These are phyloP conservation scores for Hyalella azteca DNA, from an alignment of 2,888 invertebrate species.

Conservation along the genomic window DNA sequence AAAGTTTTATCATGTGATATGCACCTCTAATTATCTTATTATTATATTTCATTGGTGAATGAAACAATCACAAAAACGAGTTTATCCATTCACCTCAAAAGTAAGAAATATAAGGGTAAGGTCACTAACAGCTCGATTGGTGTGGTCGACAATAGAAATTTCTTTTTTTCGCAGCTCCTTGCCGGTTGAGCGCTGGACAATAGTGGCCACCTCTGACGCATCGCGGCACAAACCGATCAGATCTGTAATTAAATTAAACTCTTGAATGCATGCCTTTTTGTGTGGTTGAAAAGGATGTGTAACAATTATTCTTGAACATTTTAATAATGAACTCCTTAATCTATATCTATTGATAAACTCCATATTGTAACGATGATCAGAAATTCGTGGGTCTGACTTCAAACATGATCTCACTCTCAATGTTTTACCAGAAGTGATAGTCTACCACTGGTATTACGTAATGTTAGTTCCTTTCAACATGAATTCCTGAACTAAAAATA, in stretches of 20 bases:
- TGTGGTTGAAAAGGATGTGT: neutral
- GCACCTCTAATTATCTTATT: no score
- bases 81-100: neutral
- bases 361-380: neutral
- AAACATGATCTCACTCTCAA: no score
- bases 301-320: neutral
- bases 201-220: conserved; percentile 73
- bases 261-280: no score
- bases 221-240: conserved; percentile 85
- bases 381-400: neutral
- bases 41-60: neutral
- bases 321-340: neutral
- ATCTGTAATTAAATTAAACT: no score
- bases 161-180: conserved; percentile 90
- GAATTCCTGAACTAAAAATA: no score
- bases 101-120: no score
- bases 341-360: neutral
- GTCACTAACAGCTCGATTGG: conserved; percentile 71
- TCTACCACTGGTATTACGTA: no score
- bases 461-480: no score
- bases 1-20: no score
- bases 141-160: conserved; percentile 82
- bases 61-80: neutral
- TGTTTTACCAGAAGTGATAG: no score
- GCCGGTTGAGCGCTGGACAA: conserved; percentile 77